These are phyloP conservation scores for Junco hyemalis DNA, from an alignment of 2,113 vertebrate species.

Conservation along the genomic window DNA sequence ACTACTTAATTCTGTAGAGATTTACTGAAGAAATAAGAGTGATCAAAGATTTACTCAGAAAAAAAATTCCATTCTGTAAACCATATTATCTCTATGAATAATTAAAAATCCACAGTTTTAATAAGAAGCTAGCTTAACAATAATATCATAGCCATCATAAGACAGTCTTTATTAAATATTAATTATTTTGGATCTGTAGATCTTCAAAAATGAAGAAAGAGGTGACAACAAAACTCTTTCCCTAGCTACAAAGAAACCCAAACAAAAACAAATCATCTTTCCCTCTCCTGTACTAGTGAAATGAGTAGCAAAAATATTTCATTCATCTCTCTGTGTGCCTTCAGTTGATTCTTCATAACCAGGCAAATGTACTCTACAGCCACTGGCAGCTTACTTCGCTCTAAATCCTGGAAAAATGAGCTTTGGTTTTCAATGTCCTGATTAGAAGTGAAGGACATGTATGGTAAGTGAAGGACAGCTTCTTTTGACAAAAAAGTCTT, in stretches of 20 bases:
- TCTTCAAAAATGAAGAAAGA: background rate
- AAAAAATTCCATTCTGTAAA: background rate
- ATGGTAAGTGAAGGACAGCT: background rate
- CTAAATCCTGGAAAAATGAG: background rate
- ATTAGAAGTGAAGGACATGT: background rate
- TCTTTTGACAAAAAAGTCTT: background rate
- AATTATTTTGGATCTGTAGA: background rate
- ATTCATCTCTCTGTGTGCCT: background rate
- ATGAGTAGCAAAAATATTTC: background rate
- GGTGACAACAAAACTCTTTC: background rate
- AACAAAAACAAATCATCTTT: background rate
- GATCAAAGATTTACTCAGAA: background rate
- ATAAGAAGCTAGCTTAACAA: background rate
- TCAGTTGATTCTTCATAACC: background rate
- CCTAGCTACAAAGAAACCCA: background rate
- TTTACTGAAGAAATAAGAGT: background rate
- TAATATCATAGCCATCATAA: background rate
- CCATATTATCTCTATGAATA: background rate
- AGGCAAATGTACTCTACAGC: background rate
- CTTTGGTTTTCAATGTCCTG: background rate
- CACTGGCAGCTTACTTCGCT: background rate
- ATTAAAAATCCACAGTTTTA: background rate
- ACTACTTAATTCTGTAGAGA: background rate
- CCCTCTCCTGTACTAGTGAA: background rate
- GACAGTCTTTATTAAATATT: background rate